Conservation (phyloP, 2,888 invertebrate species). For the Fragum fragum region DNA sequence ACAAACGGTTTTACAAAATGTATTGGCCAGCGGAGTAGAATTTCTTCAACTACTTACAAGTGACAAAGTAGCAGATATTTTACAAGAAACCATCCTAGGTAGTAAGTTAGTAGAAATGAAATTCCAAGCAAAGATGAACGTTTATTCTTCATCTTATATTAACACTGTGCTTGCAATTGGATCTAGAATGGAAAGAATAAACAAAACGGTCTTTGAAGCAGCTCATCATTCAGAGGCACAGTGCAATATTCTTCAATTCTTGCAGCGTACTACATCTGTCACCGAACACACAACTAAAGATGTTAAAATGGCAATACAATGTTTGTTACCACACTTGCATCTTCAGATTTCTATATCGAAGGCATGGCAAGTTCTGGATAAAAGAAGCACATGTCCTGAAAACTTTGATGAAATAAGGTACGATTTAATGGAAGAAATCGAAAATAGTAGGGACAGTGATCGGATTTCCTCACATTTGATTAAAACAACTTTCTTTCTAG, state of each 20-base stretch:
- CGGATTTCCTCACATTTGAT: background rate
- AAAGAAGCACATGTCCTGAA: background rate
- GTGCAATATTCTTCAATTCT: background rate
- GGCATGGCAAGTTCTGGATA: background rate
- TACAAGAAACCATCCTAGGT: background rate
- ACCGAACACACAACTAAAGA: background rate
- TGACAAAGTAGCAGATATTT: background rate
- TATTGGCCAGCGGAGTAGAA: background rate
- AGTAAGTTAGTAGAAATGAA: background rate
- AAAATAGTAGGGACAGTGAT: background rate
- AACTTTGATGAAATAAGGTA: background rate
- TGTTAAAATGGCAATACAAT: background rate
- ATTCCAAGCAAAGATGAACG: background rate
- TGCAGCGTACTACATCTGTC: background rate
- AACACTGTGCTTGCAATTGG: background rate
- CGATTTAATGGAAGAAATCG: background rate
- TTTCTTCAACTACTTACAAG: constrained; percentile 5
- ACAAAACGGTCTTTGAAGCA: background rate
- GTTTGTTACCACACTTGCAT: background rate
- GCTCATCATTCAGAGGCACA: background rate
- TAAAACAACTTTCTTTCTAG: background rate
- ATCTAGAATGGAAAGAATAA: background rate
- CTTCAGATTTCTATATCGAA: background rate
- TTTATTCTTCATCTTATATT: background rate
- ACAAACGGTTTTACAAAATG: background rate